Evolutionary conservation across 2,888 invertebrate species (phyloP), one percentile per base, ranked within the genome.

Genomic region (Xanthia icteritia): DNA sequence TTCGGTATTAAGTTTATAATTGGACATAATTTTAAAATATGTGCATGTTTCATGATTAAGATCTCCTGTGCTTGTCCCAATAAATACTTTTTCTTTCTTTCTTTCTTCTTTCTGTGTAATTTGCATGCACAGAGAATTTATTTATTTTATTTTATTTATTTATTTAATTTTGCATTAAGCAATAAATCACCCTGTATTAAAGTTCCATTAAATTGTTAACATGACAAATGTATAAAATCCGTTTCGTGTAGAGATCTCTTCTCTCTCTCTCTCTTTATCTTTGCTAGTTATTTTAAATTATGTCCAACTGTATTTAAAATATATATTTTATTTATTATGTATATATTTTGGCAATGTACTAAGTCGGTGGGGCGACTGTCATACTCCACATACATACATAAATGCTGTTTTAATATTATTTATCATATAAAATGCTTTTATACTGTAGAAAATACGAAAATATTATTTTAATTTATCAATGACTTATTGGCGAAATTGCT

Each of bases 281-380:
- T 56, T 36, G 27, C 56, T 31, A 8, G 45, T 45, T 4, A 51
- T 66, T 70, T 51, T 39, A 42, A 58, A 73, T 69, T 58, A 78
- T 75, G 48, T 73, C 71, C 76, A 76, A 68, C 51, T 85, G 61
- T 67, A 79, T 54, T 48, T 4, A 39, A 74, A 76, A 74, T 77
- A 73, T 70, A 76, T 76, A 66, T 71, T 23, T 69, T 54, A 69
- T 69, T 48, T 67, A 73, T 64, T 75, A 85, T 86, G 48, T 87
- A 76, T 81, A 84, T 80, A 85, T 82, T 79, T 83, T 85, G 83
- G 75, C 82, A 87, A 86, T 89, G 86, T 80, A 73, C 65, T 81
- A 78, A 89, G 86, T 84, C 89, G 87, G 86, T 90, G 88, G 87
- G 86, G 64, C 85, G 86, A 90, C 89, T 85, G 64, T 71, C 51